phyloP scores from a whole-genome alignment of 30 jellyfish, hydroid and myxozoan species.

The Euphysa ruthae region DNA sequence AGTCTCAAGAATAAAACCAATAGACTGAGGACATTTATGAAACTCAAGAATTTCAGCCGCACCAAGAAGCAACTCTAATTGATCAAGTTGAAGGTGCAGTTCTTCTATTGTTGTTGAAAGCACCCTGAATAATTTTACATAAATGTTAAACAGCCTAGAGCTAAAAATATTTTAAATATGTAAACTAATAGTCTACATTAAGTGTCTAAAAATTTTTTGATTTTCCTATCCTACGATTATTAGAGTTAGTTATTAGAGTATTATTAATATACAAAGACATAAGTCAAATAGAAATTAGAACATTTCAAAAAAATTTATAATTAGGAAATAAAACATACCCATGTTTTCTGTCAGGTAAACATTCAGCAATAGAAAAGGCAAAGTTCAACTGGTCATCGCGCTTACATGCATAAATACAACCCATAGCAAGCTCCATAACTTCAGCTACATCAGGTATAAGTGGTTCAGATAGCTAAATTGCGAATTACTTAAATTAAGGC shows the following conservation, averaged over 20 bases:
- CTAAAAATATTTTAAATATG: too few relatives aligned
- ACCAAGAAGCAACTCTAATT: conserved; percentile 45
- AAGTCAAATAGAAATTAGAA: too few relatives aligned
- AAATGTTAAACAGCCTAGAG: too few relatives aligned
- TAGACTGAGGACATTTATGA: conserved; percentile 41
- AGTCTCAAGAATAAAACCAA: conserved; percentile 41
- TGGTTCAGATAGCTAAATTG: conserved; percentile 53
- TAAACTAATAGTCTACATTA: too few relatives aligned
- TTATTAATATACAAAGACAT: too few relatives aligned
- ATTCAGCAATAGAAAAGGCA: conserved; percentile 66
- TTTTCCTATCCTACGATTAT: too few relatives aligned
- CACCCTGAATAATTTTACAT: too few relatives aligned
- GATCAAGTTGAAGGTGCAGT: conserved; percentile 64
- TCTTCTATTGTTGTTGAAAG: conserved; percentile 57
- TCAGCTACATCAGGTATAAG: conserved; percentile 81
- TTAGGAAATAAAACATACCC: conserved; percentile 29
- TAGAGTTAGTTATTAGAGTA: too few relatives aligned
- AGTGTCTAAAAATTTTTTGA: too few relatives aligned
- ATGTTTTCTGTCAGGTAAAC: conserved; percentile 75
- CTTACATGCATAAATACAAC: conserved; percentile 57
- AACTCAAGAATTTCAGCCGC: conserved; percentile 59
- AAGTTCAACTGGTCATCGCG: conserved; percentile 80
- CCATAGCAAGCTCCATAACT: conserved; percentile 58
- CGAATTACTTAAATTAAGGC: too few relatives aligned
- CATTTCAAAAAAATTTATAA: too few relatives aligned